Evolutionary conservation across 2,113 vertebrate species (phyloP).

Genomic region (Cyprinodon brontotheroides): DNA sequence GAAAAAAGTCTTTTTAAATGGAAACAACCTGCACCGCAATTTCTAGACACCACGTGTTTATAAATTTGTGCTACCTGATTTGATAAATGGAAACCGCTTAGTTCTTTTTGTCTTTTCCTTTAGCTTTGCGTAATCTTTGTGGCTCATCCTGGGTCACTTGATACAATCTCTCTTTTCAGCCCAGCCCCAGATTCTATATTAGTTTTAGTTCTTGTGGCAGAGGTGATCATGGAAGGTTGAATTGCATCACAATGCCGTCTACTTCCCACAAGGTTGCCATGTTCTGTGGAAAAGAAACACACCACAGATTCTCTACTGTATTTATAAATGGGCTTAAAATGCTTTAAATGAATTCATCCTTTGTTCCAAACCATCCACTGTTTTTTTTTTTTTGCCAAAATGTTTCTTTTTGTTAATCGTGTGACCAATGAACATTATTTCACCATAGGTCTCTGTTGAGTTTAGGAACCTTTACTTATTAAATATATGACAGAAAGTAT

Average conservation of each 20-base stretch:
- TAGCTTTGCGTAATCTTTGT: too few relatives aligned
- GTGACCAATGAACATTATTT: background rate
- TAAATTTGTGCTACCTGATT: too few relatives aligned
- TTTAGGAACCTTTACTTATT: background rate
- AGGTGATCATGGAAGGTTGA: background rate
- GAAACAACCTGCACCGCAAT: too few relatives aligned
- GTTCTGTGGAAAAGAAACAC: background rate
- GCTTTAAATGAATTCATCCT: background rate
- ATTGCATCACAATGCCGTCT: background rate
- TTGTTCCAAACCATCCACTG: background rate
- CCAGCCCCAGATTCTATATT: background rate
- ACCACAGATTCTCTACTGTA: background rate
- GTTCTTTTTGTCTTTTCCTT: too few relatives aligned
- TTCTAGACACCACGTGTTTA: too few relatives aligned
- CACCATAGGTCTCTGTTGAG: background rate
- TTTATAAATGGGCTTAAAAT: background rate
- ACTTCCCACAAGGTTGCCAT: background rate
- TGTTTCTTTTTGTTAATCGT: background rate
- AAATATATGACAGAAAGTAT: too few relatives aligned
- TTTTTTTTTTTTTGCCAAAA: background rate
- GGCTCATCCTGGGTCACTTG: too few relatives aligned
- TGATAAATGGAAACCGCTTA: too few relatives aligned
- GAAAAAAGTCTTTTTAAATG: too few relatives aligned
- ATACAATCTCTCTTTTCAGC: background rate
- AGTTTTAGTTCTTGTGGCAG: background rate